Evolutionary conservation across 2,888 invertebrate genomes (phyloP), one percentile per base, ranked within the genome.

Genomic region (Noctua janthe): DNA sequence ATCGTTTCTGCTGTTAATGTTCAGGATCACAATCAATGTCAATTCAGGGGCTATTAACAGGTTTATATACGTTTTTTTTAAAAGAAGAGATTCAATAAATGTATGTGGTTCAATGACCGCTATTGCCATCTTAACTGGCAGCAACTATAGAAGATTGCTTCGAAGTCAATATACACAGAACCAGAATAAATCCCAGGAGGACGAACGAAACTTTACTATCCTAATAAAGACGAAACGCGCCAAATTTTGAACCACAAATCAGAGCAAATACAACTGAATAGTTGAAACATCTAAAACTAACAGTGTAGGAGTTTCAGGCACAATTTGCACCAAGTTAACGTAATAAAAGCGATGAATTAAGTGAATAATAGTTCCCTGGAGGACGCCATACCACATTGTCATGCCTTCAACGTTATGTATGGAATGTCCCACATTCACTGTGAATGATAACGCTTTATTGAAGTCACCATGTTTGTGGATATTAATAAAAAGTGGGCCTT

Each of bases 391-490:
- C 39, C 73, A 74, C 71, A 76, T 87, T 88, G 87, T 88, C 80
- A 88, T 87, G 84, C 81, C 69, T 59, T 85, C 81, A 76, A 71
- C 78, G 86, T 82, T 87, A 89, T 85, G 81, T 73, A 74, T 79
- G 87, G 91, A 91, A 91, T 91, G 91, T 79, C 89, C 87, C 64
- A 90, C 91, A 91, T 91, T 85, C 82, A 73, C 82, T 80, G 74
- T 89, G 92, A 89, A 90, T 89, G 89, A 89, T 89, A 85, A 83
- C 84, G 88, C 87, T 90, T 90, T 91, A 91, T 91, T 91, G 79
- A 87, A 87, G 83, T 87, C 84, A 78, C 76, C 73, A 80, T 85
- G 82, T 83, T 87, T 86, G 71, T 82, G 69, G 78, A 76, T 88
- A 81, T 87, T 89, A 88, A 83, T 89, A 89, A 87, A 86, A 82